Evolutionary conservation across 2,113 vertebrate genomes (phyloP).

Genomic region (Hirundichthys speculiger): DNA sequence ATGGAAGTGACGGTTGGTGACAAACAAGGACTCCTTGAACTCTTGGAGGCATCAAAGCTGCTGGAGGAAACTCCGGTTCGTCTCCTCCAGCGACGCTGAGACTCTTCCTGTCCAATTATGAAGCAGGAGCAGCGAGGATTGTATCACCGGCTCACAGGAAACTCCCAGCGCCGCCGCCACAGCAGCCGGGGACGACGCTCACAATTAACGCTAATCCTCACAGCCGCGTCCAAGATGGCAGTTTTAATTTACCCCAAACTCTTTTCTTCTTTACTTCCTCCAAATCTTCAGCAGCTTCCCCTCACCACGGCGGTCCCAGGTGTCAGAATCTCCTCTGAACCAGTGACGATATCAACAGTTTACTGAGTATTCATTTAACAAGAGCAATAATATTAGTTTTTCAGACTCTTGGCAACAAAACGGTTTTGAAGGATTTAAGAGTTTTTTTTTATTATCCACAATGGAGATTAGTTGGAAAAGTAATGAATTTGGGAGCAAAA

Average conservation of each 20-base stretch:
- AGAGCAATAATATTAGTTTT: constrained; percentile 66
- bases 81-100: too few relatives aligned
- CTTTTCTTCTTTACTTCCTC: constrained; percentile 48
- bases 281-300: constrained; percentile 66
- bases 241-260: constrained; percentile 71
- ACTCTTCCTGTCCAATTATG: constrained; percentile 63
- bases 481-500: constrained; percentile 78
- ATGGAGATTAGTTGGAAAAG: constrained; percentile 74
- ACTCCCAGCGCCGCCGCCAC: constrained; percentile 27
- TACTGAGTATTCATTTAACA: constrained; percentile 75
- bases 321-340: constrained; percentile 75
- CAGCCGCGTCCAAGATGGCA: constrained; percentile 70
- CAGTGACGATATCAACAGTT: constrained; percentile 75
- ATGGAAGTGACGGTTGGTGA: too few relatives aligned
- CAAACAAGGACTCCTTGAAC: too few relatives aligned
- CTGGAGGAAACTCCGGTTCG: constrained; percentile 58
- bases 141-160: constrained; percentile 70
- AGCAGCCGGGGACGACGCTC: constrained; percentile 75
- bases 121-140: constrained; percentile 68
- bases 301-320: constrained; percentile 71
- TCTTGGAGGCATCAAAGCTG: too few relatives aligned
- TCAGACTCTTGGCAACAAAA: constrained; percentile 58
- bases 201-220: constrained; percentile 78
- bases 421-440: constrained; percentile 70
- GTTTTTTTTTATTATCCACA: constrained; percentile 76